Conservation (phyloP, 2,113 vertebrate genomes). For the Cettia cetti region DNA sequence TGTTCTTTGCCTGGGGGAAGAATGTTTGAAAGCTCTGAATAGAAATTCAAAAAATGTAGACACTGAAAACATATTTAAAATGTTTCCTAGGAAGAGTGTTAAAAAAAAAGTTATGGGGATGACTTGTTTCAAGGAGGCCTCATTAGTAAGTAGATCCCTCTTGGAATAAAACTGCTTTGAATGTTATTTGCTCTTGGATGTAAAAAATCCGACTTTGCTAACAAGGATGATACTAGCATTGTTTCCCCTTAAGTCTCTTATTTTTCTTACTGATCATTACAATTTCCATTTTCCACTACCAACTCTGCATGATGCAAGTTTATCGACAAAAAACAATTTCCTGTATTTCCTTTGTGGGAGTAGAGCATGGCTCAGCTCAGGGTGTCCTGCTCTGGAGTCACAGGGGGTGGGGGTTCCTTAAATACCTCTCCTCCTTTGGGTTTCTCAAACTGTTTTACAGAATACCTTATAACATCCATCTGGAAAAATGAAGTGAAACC, state of each 20-base stretch:
- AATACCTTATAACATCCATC: not conserved
- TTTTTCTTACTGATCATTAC: conserved; percentile 23
- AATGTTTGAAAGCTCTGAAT: conserved; percentile 32
- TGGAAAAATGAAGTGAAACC: not conserved
- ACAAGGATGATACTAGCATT: conserved; percentile 46
- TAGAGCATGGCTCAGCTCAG: conserved; percentile 42
- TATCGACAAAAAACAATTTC: not conserved
- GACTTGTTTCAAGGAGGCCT: conserved; percentile 73
- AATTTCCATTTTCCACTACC: conserved; percentile 46
- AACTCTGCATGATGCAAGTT: conserved; percentile 66
- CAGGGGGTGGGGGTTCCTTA: not conserved
- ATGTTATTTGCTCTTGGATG: conserved; percentile 61
- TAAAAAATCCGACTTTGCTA: conserved; percentile 56
- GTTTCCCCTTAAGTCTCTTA: conserved; percentile 3
- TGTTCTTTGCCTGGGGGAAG: conserved; percentile 13
- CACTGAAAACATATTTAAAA: conserved; percentile 67
- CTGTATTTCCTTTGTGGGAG: not conserved
- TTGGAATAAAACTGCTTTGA: conserved; percentile 65
- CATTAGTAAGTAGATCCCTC: conserved; percentile 67
- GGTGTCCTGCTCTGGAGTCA: not conserved
- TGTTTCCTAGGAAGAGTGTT: conserved; percentile 71
- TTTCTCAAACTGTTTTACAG: not conserved
- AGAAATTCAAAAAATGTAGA: not conserved
- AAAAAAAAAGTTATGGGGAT: conserved; percentile 72
- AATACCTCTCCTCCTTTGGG: not conserved